Base-by-base conservation (phyloP, 1,140 invertebrate genomes). In the Limonius californicus region DNA sequence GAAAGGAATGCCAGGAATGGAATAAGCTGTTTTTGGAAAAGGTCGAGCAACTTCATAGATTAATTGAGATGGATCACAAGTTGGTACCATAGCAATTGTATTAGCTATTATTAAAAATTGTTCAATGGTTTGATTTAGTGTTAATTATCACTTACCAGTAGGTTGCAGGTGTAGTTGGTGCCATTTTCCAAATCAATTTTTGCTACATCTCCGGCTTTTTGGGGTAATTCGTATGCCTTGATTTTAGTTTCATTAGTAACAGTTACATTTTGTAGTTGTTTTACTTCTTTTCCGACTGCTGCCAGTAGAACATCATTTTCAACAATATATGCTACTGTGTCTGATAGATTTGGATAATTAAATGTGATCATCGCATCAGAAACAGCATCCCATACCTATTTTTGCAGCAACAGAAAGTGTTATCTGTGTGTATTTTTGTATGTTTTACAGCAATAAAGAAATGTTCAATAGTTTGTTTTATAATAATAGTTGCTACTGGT, bases 301-400 rank as follows among this genome's bases (percentile, higher is more conserved):
- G 90, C 83, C 12, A 93, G 72, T 45, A 97, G 82, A 3, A 96
- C 79, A 80, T 95, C 87, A 82, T 97, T 98, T 80, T 98, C 95
- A n/a, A 97, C 90, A 70, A 98, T 91, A 73, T 92, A 94, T 3
- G 94, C 91, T 21, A 97, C 80, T 70, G 89, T 85, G 56, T 88
- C 82, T 47, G 82, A 77, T 50, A 89, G 78, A 62, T 88, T 81
- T 32, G 89, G 85, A 64, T 89, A 80, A 70, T 91, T 88, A 75
- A 97, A 96, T 57, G 88, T 86, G 64, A 97, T 94, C 64, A 89
- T 77, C 0, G 92, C 88, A 78, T 95, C 89, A 1, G 94, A 95
- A 74, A 87, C 87, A 8, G 90, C 87, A 77, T 97, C 94, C 94
- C 94, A 97, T 15, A 95, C 87, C 91, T 94, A 72, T 27, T 27